These are phyloP conservation scores for Calliopum simillimum DNA, from an alignment of 2,888 invertebrate genomes.

Conservation along the genomic window DNA sequence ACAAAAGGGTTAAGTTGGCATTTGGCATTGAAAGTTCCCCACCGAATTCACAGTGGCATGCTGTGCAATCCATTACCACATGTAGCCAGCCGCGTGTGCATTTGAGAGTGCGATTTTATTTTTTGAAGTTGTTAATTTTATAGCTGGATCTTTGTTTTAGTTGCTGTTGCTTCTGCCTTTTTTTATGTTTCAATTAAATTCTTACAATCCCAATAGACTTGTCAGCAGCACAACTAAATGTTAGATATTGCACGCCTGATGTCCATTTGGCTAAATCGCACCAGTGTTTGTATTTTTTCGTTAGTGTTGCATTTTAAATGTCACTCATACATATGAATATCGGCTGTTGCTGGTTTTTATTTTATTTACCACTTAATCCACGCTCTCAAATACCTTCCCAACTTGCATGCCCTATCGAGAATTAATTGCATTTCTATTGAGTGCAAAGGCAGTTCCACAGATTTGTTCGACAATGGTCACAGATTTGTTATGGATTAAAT, in stretches of 20 bases:
- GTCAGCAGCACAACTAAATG: not conserved
- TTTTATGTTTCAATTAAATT: slow-evolving; percentile 18
- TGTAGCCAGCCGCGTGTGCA: slow-evolving; percentile 14
- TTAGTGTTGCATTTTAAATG: not conserved
- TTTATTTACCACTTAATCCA: not conserved
- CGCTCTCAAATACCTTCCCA: not conserved
- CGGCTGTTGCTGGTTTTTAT: slow-evolving; percentile 6
- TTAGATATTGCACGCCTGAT: slow-evolving; percentile 1
- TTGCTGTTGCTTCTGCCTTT: not conserved
- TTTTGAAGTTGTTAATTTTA: not conserved
- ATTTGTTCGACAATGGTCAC: not conserved
- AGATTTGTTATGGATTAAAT: slow-evolving; percentile 18
- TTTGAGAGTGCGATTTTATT: slow-evolving; percentile 18
- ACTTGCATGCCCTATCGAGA: not conserved
- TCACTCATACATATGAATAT: not conserved
- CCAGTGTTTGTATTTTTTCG: not conserved
- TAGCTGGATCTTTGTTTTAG: not conserved
- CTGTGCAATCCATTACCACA: not conserved
- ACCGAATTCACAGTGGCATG: not conserved
- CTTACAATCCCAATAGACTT: slow-evolving; percentile 4
- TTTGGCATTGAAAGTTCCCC: not conserved
- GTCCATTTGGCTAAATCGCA: slow-evolving; percentile 17
- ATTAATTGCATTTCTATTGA: slow-evolving; percentile 14
- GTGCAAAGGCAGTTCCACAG: not conserved
- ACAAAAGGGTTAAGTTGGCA: not conserved